A percentile compares a stretch with the other conserved stretches of the same genome.
phyloP scores from a whole-genome alignment of 2,888 invertebrate species.

The Nematopogon swammerdamellus region DNA sequence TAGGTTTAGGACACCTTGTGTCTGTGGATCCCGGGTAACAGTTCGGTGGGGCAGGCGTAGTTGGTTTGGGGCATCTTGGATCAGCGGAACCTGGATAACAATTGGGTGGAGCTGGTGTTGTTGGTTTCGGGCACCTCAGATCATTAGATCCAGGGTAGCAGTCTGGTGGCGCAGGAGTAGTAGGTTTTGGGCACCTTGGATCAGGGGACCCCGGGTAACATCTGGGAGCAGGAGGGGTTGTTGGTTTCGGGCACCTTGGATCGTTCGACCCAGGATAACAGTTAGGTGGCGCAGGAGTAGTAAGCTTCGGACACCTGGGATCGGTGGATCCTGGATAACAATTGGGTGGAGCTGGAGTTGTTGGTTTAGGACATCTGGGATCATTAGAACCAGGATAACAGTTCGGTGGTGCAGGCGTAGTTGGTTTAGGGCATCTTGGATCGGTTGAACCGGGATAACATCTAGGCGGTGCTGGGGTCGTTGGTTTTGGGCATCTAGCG shows the following conservation, averaged over 20 bases:
- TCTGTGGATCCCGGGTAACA: slow-evolving; percentile 26
- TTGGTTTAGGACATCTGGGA: slow-evolving; percentile 15
- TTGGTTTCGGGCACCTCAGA: background rate
- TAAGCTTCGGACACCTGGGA: slow-evolving; percentile 17
- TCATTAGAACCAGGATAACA: slow-evolving; percentile 17
- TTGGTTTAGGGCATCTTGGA: slow-evolving; percentile 17
- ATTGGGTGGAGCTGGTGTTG: slow-evolving; percentile 14
- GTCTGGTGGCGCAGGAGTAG: too few relatives aligned
- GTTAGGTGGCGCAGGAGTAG: slow-evolving; percentile 20
- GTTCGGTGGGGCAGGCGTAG: slow-evolving; percentile 11
- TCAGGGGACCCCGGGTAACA: too few relatives aligned
- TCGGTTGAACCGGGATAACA: slow-evolving; percentile 17
- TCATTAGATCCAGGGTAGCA: slow-evolving; percentile 1
- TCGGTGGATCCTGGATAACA: slow-evolving; percentile 21
- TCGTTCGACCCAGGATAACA: slow-evolving; percentile 17
- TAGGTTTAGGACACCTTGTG: slow-evolving; percentile 17
- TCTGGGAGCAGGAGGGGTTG: too few relatives aligned
- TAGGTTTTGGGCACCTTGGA: too few relatives aligned
- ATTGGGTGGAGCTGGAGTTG: slow-evolving; percentile 12
- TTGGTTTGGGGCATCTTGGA: slow-evolving; percentile 22
- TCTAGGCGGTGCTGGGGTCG: slow-evolving; percentile 20
- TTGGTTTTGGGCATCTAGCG: slow-evolving; percentile 17
- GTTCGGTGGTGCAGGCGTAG: slow-evolving; percentile 12
- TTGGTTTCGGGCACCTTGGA: slow-evolving; percentile 16
- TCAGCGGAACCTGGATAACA: slow-evolving; percentile 29